Percentiles rank a stretch among this genome's conserved stretches.
These are phyloP conservation scores for Sinelater perroti DNA, from an alignment of 2,888 invertebrate genomes.

Conservation along the genomic window DNA sequence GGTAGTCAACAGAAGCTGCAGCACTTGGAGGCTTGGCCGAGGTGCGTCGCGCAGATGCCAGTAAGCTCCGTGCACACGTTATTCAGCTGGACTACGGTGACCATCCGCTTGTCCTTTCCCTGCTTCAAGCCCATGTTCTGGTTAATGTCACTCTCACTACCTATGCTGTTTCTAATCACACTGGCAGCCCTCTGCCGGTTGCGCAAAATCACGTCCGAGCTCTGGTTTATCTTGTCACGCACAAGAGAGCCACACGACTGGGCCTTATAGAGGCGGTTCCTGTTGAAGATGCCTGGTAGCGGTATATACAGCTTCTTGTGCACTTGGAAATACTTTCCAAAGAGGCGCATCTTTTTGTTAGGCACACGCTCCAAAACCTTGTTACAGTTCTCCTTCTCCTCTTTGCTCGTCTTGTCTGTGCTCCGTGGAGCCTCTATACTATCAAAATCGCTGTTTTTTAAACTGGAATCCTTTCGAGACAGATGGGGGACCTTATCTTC, in stretches of 20 bases:
- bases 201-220: constrained; percentile 55
- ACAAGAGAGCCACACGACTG: constrained; percentile 70
- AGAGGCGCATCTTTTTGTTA: constrained; percentile 67
- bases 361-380: constrained; percentile 51
- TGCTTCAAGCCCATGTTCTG: constrained; percentile 60
- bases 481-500: constrained; percentile 52
- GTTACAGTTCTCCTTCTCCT: constrained; percentile 51
- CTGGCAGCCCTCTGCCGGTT: constrained; percentile 60
- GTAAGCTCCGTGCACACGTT: constrained; percentile 62
- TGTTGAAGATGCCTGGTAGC: constrained; percentile 65
- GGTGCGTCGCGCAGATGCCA: constrained; percentile 65
- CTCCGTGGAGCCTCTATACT: constrained; percentile 19
- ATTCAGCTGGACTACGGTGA: constrained; percentile 56
- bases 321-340: constrained; percentile 75
- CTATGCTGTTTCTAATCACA: constrained; percentile 57
- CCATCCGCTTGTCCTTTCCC: constrained; percentile 41
- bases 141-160: constrained; percentile 64
- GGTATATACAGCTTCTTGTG: constrained; percentile 72
- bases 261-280: constrained; percentile 68
- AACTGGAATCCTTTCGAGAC: constrained; percentile 43
- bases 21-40: constrained; percentile 66
- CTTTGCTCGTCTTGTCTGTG: constrained; percentile 35
- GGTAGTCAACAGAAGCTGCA: constrained; percentile 67
- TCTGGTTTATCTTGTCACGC: constrained; percentile 63
- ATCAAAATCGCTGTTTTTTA: constrained; percentile 26